Percentiles rank a stretch among this genome's conserved stretches.
Evolutionary conservation across 1,140 invertebrate genomes (phyloP).

Genomic region (Nasonia giraulti): DNA sequence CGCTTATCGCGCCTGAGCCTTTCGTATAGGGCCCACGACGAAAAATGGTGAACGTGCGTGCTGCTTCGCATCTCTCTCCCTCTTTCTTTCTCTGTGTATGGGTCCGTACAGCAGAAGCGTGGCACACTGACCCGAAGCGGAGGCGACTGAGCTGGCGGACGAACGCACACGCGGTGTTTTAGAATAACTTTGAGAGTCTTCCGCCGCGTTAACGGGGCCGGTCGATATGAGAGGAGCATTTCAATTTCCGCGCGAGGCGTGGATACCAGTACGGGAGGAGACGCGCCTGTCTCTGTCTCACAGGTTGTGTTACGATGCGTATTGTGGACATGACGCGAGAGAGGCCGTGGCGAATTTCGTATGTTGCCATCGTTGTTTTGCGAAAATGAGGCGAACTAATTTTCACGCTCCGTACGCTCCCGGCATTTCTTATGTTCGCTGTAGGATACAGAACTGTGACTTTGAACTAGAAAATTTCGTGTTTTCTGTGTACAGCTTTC

Average conservation of each 20-base stretch:
- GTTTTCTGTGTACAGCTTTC: neutral
- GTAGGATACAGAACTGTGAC: too few relatives aligned
- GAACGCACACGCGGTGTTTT: conserved; percentile 45
- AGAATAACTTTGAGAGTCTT: conserved; percentile 58
- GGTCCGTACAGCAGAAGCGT: conserved; percentile 29
- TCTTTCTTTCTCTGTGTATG: neutral
- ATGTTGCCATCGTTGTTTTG: neutral
- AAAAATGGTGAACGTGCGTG: neutral
- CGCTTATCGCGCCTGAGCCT: neutral
- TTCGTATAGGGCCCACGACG: neutral
- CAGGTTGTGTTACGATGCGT: neutral
- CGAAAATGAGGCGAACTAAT: conserved; percentile 8
- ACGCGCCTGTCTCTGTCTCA: neutral
- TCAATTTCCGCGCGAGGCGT: conserved; percentile 51
- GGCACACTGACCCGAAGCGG: conserved; percentile 64
- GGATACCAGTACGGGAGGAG: neutral
- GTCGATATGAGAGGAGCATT: conserved; percentile 55
- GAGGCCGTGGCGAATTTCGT: conserved; percentile 11
- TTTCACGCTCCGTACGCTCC: conserved; percentile 12
- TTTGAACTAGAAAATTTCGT: neutral
- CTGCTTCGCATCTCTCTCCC: neutral
- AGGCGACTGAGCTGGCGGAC: neutral
- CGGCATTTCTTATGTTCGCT: neutral
- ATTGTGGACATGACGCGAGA: neutral
- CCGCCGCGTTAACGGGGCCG: conserved; percentile 55